Conservation (phyloP, 2,113 vertebrate species). For the Apteryx mantelli region DNA sequence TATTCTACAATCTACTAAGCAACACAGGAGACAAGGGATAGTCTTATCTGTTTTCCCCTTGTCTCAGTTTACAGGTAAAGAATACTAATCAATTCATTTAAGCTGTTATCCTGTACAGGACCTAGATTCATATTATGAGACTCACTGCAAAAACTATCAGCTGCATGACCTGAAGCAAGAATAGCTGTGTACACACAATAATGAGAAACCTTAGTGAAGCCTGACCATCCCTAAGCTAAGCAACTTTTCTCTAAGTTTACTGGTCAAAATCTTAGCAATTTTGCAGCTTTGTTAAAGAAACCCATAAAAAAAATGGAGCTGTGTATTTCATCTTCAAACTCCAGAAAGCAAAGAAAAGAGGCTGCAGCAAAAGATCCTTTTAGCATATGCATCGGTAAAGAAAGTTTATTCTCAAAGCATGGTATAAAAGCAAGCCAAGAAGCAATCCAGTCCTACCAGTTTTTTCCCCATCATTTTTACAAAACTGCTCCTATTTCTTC, state of each 20-base stretch:
- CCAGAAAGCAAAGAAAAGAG: not conserved
- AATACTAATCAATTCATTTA: not conserved
- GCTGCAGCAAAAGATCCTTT: conserved; percentile 10
- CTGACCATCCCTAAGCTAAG: not conserved
- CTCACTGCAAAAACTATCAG: not conserved
- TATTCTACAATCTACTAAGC: not conserved
- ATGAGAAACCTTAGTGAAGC: not conserved
- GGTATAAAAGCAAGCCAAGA: not conserved
- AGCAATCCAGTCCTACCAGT: not conserved
- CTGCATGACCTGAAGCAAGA: not conserved
- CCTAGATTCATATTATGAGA: not conserved
- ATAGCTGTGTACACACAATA: not conserved
- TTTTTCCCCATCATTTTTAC: not conserved
- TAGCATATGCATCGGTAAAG: not conserved
- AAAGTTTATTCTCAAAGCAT: not conserved
- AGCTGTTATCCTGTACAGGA: not conserved
- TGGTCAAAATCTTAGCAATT: not conserved
- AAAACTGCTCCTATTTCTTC: not conserved
- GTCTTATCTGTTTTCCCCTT: not conserved
- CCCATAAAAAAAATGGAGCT: not conserved
- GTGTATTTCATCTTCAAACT: not conserved
- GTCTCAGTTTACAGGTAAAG: not conserved
- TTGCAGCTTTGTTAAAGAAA: not conserved
- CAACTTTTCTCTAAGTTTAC: not conserved
- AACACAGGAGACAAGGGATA: not conserved